phyloP scores from a whole-genome alignment of 2,113 vertebrate species.

The Gallinago jamesoni region DNA sequence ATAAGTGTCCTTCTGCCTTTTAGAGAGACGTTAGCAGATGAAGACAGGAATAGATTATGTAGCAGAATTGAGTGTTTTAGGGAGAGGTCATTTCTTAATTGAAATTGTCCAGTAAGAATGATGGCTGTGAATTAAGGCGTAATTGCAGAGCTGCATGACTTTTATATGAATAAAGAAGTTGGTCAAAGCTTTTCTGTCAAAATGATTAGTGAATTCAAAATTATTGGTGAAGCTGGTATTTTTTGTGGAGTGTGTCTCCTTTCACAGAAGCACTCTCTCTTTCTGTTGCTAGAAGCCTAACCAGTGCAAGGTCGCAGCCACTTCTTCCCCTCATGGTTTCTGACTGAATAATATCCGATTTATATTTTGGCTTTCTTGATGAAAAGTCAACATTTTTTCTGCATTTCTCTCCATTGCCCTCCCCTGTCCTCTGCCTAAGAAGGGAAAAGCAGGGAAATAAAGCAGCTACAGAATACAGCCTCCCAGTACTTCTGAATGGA shows the following conservation, averaged over 20 bases:
- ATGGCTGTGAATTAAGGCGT: not conserved
- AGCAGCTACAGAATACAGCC: not conserved
- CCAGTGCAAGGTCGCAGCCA: not conserved
- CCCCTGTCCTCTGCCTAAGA: not conserved
- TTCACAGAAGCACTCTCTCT: not conserved
- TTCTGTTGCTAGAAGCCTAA: not conserved
- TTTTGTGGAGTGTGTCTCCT: not conserved
- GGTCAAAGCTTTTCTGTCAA: not conserved
- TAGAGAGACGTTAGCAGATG: not conserved
- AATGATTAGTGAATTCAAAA: not conserved
- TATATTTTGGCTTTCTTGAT: not conserved
- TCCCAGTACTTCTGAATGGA: conserved; percentile 18
- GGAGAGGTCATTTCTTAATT: conserved; percentile 35
- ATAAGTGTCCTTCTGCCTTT: not conserved
- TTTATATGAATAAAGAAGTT: conserved; percentile 5
- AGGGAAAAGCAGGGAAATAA: not conserved
- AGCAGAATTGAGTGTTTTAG: not conserved
- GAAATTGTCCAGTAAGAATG: conserved; percentile 23
- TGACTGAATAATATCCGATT: not conserved
- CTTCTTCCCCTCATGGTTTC: not conserved
- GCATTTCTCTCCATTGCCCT: not conserved
- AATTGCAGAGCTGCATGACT: not conserved
- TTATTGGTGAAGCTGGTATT: not conserved
- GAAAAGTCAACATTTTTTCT: not conserved
- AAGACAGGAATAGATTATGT: not conserved